Conservation (phyloP, 2,797 vertebrate species). For the Amphiprion clarkii region DNA sequence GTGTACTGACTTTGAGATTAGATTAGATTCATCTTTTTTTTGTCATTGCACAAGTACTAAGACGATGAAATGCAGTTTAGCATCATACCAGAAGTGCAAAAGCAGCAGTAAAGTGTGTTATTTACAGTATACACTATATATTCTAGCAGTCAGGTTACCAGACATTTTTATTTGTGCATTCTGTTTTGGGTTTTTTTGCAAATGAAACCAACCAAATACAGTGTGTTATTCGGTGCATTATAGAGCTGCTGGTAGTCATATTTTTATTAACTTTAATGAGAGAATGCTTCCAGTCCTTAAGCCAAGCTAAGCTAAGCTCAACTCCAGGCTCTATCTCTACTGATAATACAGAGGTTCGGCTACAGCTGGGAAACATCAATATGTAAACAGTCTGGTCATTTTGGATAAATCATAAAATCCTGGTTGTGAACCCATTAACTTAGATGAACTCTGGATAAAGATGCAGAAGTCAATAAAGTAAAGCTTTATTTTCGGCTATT, state of each 20-base stretch:
- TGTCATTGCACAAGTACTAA: no score
- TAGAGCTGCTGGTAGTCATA: no score
- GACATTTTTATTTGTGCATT: background rate
- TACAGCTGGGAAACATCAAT: conserved; percentile 10
- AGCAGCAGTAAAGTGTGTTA: no score
- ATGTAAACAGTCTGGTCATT: background rate
- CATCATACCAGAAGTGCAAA: no score
- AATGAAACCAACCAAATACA: background rate
- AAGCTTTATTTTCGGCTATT: background rate
- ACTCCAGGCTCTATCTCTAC: background rate
- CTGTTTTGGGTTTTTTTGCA: background rate
- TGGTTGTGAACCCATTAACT: background rate
- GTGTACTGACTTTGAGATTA: no score
- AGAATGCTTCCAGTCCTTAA: background rate
- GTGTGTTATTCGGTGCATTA: background rate
- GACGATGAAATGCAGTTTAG: no score
- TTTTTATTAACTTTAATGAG: background rate
- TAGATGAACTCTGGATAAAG: background rate
- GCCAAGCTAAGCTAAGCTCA: background rate
- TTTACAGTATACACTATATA: no score
- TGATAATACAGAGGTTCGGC: background rate
- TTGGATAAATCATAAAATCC: conserved; percentile 9
- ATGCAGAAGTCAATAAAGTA: background rate
- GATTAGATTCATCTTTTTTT: no score
- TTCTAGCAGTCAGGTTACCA: background rate